These are phyloP conservation scores for Sisor rabdophorus DNA, from an alignment of 2,113 vertebrate species.

Conservation along the genomic window DNA sequence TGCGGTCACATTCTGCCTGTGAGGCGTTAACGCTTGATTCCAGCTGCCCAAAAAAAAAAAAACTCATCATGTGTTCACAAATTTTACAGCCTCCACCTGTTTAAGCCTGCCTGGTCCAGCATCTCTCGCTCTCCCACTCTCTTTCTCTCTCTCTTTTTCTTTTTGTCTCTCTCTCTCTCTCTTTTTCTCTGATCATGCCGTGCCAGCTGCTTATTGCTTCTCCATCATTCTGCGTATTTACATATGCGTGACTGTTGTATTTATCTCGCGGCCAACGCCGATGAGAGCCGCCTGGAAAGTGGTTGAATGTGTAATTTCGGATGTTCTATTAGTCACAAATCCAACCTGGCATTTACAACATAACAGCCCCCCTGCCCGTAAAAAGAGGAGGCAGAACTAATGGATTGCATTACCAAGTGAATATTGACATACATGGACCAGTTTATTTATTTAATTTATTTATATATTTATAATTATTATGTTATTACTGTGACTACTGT, in stretches of 20 bases:
- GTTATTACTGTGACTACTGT: no score
- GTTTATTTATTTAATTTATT: neutral
- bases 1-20: conserved; percentile 26
- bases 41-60: conserved; percentile 42
- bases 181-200: neutral
- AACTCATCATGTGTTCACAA: conserved; percentile 46
- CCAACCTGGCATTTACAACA: conserved; percentile 11
- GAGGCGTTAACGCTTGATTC: conserved; percentile 40
- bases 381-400: neutral
- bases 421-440: neutral
- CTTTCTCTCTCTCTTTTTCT: conserved; percentile 1
- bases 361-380: neutral
- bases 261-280: neutral
- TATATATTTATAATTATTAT: no score
- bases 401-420: neutral
- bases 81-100: conserved; percentile 39
- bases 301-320: neutral
- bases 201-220: conserved; percentile 12
- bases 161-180: neutral
- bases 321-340: conserved; percentile 27
- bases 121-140: neutral
- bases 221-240: conserved; percentile 16
- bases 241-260: conserved; percentile 24
- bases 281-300: conserved; percentile 13
- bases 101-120: neutral